A percentile compares a stretch with the other conserved stretches of the same genome.
phyloP scores from a whole-genome alignment of 2,113 vertebrate genomes.

The Oncorhynchus nerka region DNA sequence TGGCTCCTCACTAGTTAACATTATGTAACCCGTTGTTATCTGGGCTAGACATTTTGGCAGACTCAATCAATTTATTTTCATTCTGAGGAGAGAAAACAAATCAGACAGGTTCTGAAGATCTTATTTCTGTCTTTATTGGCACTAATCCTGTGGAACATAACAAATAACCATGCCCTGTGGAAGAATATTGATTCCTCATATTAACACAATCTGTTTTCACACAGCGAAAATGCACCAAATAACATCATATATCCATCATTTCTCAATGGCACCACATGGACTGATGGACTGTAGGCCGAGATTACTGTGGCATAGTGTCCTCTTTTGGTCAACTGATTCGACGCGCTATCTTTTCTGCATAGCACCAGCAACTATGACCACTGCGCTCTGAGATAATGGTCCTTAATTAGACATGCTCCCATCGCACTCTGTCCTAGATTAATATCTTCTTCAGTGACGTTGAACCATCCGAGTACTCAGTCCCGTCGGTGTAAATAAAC shows the following conservation, averaged over 20 bases:
- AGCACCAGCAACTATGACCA: constrained; percentile 36
- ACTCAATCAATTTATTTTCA: not conserved
- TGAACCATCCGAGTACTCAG: not conserved
- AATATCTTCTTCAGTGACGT: constrained; percentile 40
- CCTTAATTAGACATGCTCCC: constrained; percentile 55
- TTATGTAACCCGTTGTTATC: not conserved
- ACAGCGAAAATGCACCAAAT: not conserved
- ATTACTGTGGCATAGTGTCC: not conserved
- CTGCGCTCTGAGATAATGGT: constrained; percentile 33
- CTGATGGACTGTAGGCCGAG: not conserved
- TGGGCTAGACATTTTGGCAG: not conserved
- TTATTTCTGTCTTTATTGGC: not conserved
- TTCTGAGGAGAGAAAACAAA: not conserved
- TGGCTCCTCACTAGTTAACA: not conserved
- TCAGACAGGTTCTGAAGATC: not conserved
- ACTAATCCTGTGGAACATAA: not conserved
- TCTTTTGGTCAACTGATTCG: constrained; percentile 48
- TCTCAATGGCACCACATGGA: too few species aligned
- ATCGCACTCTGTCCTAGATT: constrained; percentile 46
- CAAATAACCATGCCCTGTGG: not conserved
- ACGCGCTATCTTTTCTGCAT: constrained; percentile 36
- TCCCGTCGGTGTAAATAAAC: not conserved
- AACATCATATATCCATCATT: not conserved
- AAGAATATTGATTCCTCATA: not conserved
- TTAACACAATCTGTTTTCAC: not conserved